A percentile compares a stretch with the other conserved stretches of the same genome.
Evolutionary conservation across 2,888 invertebrate species (phyloP).

Genomic region (Lordiphosa fenestrarum): DNA sequence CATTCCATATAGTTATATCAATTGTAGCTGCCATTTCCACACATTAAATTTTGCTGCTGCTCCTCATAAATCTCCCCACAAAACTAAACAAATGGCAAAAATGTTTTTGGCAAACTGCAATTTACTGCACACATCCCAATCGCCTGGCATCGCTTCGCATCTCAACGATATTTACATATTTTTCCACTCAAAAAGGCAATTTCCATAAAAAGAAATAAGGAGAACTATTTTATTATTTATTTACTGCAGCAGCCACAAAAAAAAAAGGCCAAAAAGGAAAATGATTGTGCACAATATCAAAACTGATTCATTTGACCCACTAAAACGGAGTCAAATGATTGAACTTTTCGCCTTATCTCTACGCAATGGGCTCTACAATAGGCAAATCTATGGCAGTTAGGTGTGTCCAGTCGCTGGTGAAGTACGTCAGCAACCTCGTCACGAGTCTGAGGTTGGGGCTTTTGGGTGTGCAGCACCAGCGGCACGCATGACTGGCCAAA

Average conservation of each 20-base stretch:
- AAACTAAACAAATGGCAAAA: slow-evolving; percentile 55
- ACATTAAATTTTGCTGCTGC: slow-evolving; percentile 55
- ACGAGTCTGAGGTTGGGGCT: slow-evolving; percentile 4
- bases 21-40: slow-evolving; percentile 64
- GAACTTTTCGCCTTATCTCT: slow-evolving; percentile 10
- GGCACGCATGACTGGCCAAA: slow-evolving; percentile 51
- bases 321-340: slow-evolving; percentile 27
- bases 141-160: neutral
- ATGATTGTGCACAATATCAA: slow-evolving; percentile 7
- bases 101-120: slow-evolving; percentile 70
- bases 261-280: slow-evolving; percentile 11
- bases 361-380: slow-evolving; percentile 6
- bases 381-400: slow-evolving; percentile 10
- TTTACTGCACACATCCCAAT: slow-evolving; percentile 53
- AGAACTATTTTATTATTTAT: slow-evolving; percentile 53
- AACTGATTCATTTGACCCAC: slow-evolving; percentile 64
- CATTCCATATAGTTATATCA: slow-evolving; percentile 40
- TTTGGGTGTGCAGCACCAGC: slow-evolving; percentile 18
- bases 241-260: slow-evolving; percentile 40
- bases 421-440: slow-evolving; percentile 9
- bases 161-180: slow-evolving; percentile 65
- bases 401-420: slow-evolving; percentile 40
- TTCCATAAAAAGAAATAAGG: slow-evolving; percentile 44
- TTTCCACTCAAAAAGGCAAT: slow-evolving; percentile 65
- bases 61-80: slow-evolving; percentile 49